phyloP scores from a whole-genome alignment of 2,888 invertebrate genomes.

The Oscheius onirici region DNA sequence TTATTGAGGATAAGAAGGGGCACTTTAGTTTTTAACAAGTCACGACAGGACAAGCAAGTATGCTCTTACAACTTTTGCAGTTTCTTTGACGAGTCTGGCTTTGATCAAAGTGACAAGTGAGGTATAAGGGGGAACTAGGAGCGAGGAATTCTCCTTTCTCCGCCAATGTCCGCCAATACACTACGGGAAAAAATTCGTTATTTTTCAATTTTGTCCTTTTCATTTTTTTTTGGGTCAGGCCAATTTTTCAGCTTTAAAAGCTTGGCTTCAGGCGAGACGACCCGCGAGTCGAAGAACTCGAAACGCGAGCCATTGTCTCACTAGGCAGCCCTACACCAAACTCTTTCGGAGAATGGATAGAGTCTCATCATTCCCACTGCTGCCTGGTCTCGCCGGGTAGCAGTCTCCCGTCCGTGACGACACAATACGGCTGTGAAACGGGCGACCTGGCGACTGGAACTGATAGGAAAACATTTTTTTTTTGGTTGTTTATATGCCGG shows the following conservation, averaged over 20 bases:
- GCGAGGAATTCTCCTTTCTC: conserved; percentile 43
- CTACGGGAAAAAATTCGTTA: conserved; percentile 51
- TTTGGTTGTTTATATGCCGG: too few relatives aligned
- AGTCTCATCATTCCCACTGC: conserved; percentile 22
- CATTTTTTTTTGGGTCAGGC: conserved; percentile 18
- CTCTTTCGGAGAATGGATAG: conserved; percentile 32
- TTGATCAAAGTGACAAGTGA: too few relatives aligned
- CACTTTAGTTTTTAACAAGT: too few relatives aligned
- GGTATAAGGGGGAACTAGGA: too few relatives aligned
- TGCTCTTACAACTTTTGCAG: too few relatives aligned
- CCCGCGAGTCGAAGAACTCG: conserved; percentile 17
- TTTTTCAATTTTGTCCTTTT: too few relatives aligned
- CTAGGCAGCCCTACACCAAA: conserved; percentile 19
- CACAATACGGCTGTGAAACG: not conserved
- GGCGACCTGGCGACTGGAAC: too few relatives aligned
- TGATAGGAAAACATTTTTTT: too few relatives aligned
- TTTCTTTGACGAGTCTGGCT: too few relatives aligned
- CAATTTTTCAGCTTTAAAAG: conserved; percentile 30
- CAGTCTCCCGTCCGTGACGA: not conserved
- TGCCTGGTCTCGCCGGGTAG: not conserved
- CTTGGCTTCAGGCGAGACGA: conserved; percentile 17
- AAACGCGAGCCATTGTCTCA: not conserved
- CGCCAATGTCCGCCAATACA: conserved; percentile 46
- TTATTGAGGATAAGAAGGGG: too few relatives aligned
- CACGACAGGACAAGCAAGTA: too few relatives aligned